A percentile compares a stretch with the other conserved stretches of the same genome.
These are phyloP conservation scores for Rhinogobius similis DNA, from an alignment of 2,113 vertebrate genomes.

Conservation along the genomic window DNA sequence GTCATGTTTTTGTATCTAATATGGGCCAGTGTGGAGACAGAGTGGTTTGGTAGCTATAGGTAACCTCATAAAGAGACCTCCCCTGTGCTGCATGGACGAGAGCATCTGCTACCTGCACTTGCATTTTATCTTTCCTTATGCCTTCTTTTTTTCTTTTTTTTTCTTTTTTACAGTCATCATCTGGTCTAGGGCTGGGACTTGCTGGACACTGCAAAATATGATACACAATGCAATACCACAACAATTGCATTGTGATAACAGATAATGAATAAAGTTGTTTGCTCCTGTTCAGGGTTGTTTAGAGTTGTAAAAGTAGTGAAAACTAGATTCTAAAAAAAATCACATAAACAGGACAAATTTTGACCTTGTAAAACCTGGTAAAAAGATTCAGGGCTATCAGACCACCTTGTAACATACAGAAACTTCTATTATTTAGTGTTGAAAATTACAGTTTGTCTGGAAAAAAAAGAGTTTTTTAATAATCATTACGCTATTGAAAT, in stretches of 20 bases:
- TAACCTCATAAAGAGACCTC: constrained; percentile 6
- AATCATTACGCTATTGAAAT: too few species aligned
- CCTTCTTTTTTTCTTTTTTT: neutral
- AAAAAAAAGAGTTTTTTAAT: too few species aligned
- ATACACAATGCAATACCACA: neutral
- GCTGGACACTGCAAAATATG: neutral
- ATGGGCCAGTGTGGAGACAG: neutral
- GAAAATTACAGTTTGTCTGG: too few species aligned
- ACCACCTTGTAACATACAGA: too few species aligned
- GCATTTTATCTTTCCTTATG: neutral
- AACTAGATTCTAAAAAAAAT: too few species aligned
- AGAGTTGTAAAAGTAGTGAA: too few species aligned
- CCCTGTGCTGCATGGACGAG: neutral
- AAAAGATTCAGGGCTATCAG: too few species aligned
- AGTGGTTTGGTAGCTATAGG: constrained; percentile 6
- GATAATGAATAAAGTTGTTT: too few species aligned
- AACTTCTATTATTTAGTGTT: too few species aligned
- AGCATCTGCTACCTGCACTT: constrained; percentile 4
- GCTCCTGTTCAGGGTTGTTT: too few species aligned
- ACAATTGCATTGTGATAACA: neutral
- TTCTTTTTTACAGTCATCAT: constrained; percentile 1
- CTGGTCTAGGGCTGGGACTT: neutral
- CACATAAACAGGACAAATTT: too few species aligned
- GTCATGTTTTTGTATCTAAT: neutral
- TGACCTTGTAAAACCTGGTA: too few species aligned